Evolutionary conservation across 2,113 vertebrate species (phyloP), one percentile per base, ranked within the genome.

Genomic region (Datnioides undecimradiatus): DNA sequence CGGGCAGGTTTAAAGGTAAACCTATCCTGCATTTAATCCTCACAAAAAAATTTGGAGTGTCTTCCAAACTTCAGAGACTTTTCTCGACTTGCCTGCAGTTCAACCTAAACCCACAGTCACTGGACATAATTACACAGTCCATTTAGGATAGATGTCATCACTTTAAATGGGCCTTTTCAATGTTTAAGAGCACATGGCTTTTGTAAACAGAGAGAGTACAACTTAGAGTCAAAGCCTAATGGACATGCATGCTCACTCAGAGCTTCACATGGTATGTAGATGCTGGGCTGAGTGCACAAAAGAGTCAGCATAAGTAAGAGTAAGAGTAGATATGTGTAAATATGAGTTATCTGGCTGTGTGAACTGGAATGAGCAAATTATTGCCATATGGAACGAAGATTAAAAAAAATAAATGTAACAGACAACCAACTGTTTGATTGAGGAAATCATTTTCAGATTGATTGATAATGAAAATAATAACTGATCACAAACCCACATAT

Each of bases 91-190:
- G 17, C 12, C 36, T 48, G 21, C 58, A 58, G 4, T 79, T 55
- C 36, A 70, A 55, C 65, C 54, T 75, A 23, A 69, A 79, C 45
- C 59, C 23, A 17, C 10, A 51, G 48, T 46, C 48, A 36, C 64
- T 77, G 77, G 45, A 68, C 62, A 62, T 85, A 70, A 87, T 76
- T 80, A 48, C 13, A n/a, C 51, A 80, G 63, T 58, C 57, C 43
- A 70, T 85, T 86, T 80, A 57, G 73, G 75, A 48, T 23, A n/a
- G 31, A 38, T 85, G 72, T 80, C 58, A 78, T 79, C 49, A 57
- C 69, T 67, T 82, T 43, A 73, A 81, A 87, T 58, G 14, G 63
- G 49, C 55, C 64, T 55, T 27, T 63, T 80, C 49, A 45, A 36
- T 65, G 65, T 76, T 81, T 70, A 78, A 54, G 29, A 76, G 73